These are phyloP conservation scores for Penaeus monodon DNA, from an alignment of 2,888 invertebrate genomes.

Conservation along the genomic window DNA sequence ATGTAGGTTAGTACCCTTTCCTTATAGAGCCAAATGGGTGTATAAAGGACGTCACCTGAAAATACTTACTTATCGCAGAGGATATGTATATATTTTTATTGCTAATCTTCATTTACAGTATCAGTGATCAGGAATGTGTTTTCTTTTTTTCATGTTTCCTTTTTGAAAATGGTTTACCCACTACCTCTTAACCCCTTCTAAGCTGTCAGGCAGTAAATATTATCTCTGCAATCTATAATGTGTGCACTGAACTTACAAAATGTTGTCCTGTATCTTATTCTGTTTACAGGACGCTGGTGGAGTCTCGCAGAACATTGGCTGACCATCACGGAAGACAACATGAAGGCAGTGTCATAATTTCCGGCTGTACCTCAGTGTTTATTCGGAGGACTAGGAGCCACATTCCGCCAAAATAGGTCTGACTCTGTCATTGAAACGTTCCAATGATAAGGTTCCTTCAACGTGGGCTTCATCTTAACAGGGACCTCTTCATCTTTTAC, in stretches of 20 bases:
- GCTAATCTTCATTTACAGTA: background rate
- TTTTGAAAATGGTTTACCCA: background rate
- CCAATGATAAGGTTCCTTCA: conserved; percentile 69
- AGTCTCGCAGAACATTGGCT: conserved; percentile 87
- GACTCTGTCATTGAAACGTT: conserved; percentile 63
- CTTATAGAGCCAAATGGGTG: no score
- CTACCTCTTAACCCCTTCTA: background rate
- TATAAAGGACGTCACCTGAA: no score
- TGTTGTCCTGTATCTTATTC: conserved; percentile 50
- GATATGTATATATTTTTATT: background rate
- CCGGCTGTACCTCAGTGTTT: conserved; percentile 82
- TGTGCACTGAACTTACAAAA: conserved; percentile 37
- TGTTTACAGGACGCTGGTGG: conserved; percentile 78
- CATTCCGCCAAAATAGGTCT: conserved; percentile 63
- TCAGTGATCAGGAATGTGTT: background rate
- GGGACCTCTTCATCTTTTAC: conserved; percentile 73
- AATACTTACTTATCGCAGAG: no score
- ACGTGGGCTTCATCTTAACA: conserved; percentile 76
- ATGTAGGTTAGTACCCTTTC: no score
- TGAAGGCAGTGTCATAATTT: conserved; percentile 98
- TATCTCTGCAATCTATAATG: conserved; percentile 18
- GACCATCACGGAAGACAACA: conserved; percentile 94
- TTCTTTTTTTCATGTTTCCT: background rate
- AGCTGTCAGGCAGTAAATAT: background rate
- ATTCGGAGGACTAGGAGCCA: conserved; percentile 42